Base-by-base conservation (phyloP, 1,140 invertebrate genomes). In the Myzus persicae region DNA sequence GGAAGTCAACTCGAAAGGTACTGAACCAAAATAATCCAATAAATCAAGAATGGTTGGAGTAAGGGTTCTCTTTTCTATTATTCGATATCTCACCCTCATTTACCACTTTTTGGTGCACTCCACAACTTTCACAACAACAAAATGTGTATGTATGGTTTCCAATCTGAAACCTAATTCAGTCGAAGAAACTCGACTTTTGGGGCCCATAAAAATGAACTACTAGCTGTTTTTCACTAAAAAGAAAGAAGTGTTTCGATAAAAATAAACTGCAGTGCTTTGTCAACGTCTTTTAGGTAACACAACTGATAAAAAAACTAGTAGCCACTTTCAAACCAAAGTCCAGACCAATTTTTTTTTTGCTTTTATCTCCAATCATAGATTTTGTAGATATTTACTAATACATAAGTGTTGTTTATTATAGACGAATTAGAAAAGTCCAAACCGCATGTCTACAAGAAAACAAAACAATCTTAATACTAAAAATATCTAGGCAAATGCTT, bases 151-250 rank as follows among this genome's bases (percentile, higher is more conserved):
- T 92, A 44, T 84, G 44, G 82, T 92, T 81, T 84, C 91, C 91
- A 76, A 92, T 92, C 59, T n/a, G 67, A 92, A 92, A 92, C 67
- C 76, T 92, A 92, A 92, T 92, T 92, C 76, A 54, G 36, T 40
- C 48, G 48, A 54, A 36, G 36, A 89, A 89, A 89, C 22, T 46
- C 91, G 42, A 82, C 91, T 92, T 92, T 82, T 92, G 91, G 91
- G 59, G 76, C 42, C 91, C 76, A 92, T 92, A 82, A 92, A 92
- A 92, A 92, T 92, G 91, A 92, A 92, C 76, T 92, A 44, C 67
- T 36, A 82, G 91, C n/a, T 44, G 91, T 92, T 92, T 82, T 92
- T 92, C 91, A 76, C 59, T n/a, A 44, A 40, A 85, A 88, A 87
- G 40, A 44, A 44, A 87, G 20, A 46, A 92, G n/a, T 48, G 42